These are phyloP conservation scores for Lophotriccus pileatus DNA, from an alignment of 2,797 vertebrate species.

Conservation along the genomic window DNA sequence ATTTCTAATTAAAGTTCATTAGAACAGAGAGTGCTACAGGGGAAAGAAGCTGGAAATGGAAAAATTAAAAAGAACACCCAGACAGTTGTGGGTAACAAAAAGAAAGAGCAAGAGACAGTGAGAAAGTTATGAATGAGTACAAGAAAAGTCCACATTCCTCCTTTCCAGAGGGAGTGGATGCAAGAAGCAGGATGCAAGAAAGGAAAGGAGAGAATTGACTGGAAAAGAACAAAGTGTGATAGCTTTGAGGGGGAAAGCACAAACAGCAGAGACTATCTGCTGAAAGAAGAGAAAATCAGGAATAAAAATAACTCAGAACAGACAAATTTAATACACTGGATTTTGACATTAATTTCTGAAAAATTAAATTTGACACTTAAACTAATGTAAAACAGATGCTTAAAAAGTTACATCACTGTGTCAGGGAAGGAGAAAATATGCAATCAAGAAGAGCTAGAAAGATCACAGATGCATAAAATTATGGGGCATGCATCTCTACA, in stretches of 20 bases:
- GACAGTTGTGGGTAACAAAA: background rate
- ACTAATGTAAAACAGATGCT: background rate
- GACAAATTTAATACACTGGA: background rate
- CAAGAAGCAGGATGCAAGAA: background rate
- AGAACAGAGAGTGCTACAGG: background rate
- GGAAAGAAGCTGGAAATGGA: background rate
- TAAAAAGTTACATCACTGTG: background rate
- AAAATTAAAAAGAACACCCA: background rate
- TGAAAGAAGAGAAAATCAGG: background rate
- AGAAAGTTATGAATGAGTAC: background rate
- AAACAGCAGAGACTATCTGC: background rate
- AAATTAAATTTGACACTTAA: background rate
- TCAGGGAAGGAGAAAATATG: background rate
- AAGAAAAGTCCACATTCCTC: background rate
- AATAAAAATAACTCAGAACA: background rate
- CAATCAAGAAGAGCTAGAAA: background rate
- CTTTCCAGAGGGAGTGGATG: background rate
- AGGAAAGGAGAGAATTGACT: background rate
- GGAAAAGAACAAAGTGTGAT: background rate
- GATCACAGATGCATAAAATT: background rate
- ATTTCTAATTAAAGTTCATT: background rate
- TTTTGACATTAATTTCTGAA: background rate
- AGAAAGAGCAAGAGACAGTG: background rate
- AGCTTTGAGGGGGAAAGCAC: background rate
- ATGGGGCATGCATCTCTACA: background rate